These are phyloP conservation scores for Trachythela sp. DNA, from an alignment of 64 coral and sea anemone genomes.

Conservation along the genomic window DNA sequence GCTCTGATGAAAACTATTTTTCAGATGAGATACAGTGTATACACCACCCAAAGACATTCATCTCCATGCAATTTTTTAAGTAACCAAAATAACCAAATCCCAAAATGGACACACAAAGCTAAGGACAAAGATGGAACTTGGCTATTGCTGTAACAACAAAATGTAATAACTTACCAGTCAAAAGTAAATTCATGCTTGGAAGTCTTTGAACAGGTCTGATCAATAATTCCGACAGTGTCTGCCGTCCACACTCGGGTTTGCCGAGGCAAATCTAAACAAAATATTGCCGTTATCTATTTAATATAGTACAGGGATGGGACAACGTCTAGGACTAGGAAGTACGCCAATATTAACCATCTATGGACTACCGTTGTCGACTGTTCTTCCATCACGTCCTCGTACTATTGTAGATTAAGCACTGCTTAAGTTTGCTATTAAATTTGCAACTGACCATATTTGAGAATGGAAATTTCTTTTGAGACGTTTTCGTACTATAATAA, in stretches of 20 bases:
- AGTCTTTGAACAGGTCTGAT: slow-evolving; percentile 96
- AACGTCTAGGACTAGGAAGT: neutral
- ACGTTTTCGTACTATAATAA: too few relatives aligned
- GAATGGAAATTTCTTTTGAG: too few relatives aligned
- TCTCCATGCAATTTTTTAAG: neutral
- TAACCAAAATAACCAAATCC: neutral
- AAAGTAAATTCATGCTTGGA: slow-evolving; percentile 91
- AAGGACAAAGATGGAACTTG: too few relatives aligned
- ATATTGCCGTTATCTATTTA: too few relatives aligned
- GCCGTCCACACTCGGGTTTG: slow-evolving; percentile 90
- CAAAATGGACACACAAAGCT: neutral
- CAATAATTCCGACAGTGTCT: slow-evolving; percentile 70
- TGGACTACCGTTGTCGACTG: too few relatives aligned
- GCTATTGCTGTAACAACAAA: neutral
- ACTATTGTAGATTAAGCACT: too few relatives aligned
- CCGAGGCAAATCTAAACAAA: slow-evolving; percentile 78
- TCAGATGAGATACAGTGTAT: neutral
- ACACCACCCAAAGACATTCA: too few relatives aligned
- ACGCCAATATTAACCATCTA: too few relatives aligned
- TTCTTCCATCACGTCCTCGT: too few relatives aligned
- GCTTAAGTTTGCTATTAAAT: too few relatives aligned
- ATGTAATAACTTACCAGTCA: slow-evolving; percentile 48
- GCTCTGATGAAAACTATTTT: neutral
- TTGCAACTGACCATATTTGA: too few relatives aligned
- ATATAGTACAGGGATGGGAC: neutral